Conservation (phyloP, 2,113 vertebrate genomes). For the Narcine bancroftii region DNA sequence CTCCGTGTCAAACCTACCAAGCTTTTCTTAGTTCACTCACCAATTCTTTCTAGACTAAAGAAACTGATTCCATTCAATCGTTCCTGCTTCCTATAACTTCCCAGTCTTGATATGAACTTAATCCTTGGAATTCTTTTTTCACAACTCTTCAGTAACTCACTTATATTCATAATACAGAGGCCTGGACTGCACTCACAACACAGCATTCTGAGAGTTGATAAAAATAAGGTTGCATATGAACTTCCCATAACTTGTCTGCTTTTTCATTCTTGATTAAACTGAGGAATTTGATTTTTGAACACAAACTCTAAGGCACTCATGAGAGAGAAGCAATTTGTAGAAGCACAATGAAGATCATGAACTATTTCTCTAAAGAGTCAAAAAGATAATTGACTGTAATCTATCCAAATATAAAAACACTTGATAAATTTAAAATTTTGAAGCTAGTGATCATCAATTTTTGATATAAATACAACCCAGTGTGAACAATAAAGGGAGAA, state of each 20-base stretch:
- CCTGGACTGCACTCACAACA: too few relatives aligned
- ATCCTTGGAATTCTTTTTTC: not conserved
- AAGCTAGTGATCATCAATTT: not conserved
- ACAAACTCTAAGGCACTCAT: not conserved
- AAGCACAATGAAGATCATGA: not conserved
- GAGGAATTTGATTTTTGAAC: not conserved
- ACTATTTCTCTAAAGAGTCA: not conserved
- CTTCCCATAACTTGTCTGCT: too few relatives aligned
- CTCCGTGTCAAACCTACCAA: not conserved
- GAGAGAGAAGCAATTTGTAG: not conserved
- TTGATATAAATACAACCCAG: not conserved
- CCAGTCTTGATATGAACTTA: not conserved
- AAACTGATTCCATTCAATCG: not conserved
- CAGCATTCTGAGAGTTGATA: not conserved
- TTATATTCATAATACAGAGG: not conserved
- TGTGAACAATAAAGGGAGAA: not conserved
- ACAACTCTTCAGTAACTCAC: not conserved
- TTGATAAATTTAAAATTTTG: not conserved
- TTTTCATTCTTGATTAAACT: not conserved
- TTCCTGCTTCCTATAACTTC: not conserved
- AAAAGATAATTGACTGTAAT: not conserved
- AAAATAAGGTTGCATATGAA: not conserved
- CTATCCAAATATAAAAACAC: not conserved
- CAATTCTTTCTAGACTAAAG: not conserved
- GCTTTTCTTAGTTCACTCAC: not conserved